Evolutionary conservation across 2,888 invertebrate species (phyloP).

Genomic region (Drosophila neoperkinsi): DNA sequence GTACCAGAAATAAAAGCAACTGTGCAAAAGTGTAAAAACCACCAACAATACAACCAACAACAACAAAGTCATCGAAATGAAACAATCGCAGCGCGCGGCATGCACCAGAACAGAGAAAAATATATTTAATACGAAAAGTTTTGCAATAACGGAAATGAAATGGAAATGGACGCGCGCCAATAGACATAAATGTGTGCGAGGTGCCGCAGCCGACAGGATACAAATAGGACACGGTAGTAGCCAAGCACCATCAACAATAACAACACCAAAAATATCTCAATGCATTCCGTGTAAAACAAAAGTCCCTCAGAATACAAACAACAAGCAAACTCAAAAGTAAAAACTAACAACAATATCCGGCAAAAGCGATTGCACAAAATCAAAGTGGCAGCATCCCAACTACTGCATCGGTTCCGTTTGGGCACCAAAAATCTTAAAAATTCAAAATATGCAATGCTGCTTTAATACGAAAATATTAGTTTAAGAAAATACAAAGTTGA

Average conservation of each 20-base stretch:
- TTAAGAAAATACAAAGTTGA: neutral
- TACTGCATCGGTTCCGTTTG: constrained; percentile 11
- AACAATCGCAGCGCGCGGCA: constrained; percentile 61
- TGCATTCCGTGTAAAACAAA: constrained; percentile 73
- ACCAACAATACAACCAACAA: constrained; percentile 42
- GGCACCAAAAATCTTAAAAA: constrained; percentile 47
- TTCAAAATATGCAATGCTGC: constrained; percentile 29
- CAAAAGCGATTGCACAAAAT: constrained; percentile 77
- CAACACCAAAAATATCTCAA: constrained; percentile 56
- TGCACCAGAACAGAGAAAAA: constrained; percentile 61
- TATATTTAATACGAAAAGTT: constrained; percentile 81
- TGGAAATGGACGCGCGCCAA: constrained; percentile 81
- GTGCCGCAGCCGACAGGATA: constrained; percentile 68
- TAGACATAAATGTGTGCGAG: constrained; percentile 76
- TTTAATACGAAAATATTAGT: neutral
- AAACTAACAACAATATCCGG: constrained; percentile 79
- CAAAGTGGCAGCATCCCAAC: constrained; percentile 50
- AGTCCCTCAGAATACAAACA: constrained; percentile 67
- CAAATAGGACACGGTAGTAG: constrained; percentile 75
- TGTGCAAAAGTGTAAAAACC: constrained; percentile 73
- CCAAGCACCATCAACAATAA: constrained; percentile 47
- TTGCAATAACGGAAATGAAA: constrained; percentile 81
- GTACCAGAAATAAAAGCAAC: constrained; percentile 74
- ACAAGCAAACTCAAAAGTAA: constrained; percentile 72
- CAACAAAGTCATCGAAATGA: constrained; percentile 63